Base-by-base conservation (phyloP, 2,113 vertebrate genomes). In the Orientallactaga bullata region DNA sequence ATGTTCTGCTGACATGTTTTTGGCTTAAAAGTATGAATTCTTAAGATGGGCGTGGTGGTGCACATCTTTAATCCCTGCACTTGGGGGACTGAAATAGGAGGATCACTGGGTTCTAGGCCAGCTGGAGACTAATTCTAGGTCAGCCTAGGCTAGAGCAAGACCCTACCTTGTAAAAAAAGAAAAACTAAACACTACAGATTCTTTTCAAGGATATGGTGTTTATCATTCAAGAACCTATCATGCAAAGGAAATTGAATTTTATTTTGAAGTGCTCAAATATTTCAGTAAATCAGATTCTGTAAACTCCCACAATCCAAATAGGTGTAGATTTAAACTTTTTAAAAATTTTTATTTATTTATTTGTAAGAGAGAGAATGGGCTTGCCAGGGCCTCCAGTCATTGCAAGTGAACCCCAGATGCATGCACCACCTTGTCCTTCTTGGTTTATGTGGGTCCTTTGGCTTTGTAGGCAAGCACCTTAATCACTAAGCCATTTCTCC, bases 261-360 rank as follows among this genome's bases (percentile, higher is more conserved):
- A 86, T 79, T 94, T 76, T 73, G 78, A 90, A 85, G 82, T 85
- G 85, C 35, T 91, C 26, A 78, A 79, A n/a, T 93, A 93, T 77
- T 65, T 3, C 7, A 85, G 0, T 65, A 63, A 79, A 65, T 91
- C 26, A 42, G 68, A 80, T 89, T 84, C 78, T 63, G 65, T 91
- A 88, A 92, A 89, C 73, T 82, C 7, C 18, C 55, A 88, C 42
- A 88, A 77, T 66, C 32, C 85, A 47, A 79, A 77, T 93, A 12
- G 23, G 18, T 89, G 55, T 58, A 85, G 66, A 11, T 73, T 77
- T 83, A n/a, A n/a, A n/a, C n/a, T n/a, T n/a, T n/a, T n/a, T n/a
- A n/a, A n/a, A n/a, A n/a, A n/a, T n/a, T n/a, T 79, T 76, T 35
- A n/a, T 79, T 55, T 17, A 11, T 85, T 69, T 35, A 13, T 35